phyloP scores from a whole-genome alignment of 2,888 invertebrate genomes.

The Argyresthia goedartella region DNA sequence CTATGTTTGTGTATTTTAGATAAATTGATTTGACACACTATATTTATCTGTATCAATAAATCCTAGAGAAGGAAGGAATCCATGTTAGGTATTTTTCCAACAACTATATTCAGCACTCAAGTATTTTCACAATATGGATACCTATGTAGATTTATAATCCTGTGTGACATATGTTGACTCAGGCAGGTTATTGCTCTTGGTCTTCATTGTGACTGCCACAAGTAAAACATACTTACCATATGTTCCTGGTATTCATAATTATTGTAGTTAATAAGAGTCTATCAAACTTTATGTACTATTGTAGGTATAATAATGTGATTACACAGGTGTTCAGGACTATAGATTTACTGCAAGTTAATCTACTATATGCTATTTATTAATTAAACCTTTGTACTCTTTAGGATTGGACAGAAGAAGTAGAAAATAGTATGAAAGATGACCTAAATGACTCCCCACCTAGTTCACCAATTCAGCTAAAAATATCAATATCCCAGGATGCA shows the following conservation, averaged over 20 bases:
- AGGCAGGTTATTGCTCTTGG: too few species aligned
- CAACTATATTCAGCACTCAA: neutral
- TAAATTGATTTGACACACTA: too few species aligned
- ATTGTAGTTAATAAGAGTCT: too few species aligned
- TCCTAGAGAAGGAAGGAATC: neutral
- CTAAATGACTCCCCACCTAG: slow-evolving; percentile 43
- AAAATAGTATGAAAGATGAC: slow-evolving; percentile 60
- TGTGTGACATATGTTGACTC: too few species aligned
- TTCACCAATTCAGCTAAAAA: slow-evolving; percentile 30
- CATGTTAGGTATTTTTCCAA: neutral
- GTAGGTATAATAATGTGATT: neutral
- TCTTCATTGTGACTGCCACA: too few species aligned
- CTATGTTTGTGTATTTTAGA: neutral
- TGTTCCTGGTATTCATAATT: too few species aligned
- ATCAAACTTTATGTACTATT: too few species aligned
- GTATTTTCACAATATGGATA: neutral
- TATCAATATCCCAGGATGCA: slow-evolving; percentile 33
- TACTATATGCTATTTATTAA: too few species aligned
- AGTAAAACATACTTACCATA: too few species aligned
- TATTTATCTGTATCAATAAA: neutral
- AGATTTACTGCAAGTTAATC: too few species aligned
- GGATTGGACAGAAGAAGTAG: slow-evolving; percentile 68
- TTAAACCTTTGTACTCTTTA: slow-evolving; percentile 15
- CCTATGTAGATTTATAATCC: neutral
- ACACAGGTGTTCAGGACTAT: neutral